phyloP scores from a whole-genome alignment of 2,113 vertebrate genomes.

The Xiphias gladius region DNA sequence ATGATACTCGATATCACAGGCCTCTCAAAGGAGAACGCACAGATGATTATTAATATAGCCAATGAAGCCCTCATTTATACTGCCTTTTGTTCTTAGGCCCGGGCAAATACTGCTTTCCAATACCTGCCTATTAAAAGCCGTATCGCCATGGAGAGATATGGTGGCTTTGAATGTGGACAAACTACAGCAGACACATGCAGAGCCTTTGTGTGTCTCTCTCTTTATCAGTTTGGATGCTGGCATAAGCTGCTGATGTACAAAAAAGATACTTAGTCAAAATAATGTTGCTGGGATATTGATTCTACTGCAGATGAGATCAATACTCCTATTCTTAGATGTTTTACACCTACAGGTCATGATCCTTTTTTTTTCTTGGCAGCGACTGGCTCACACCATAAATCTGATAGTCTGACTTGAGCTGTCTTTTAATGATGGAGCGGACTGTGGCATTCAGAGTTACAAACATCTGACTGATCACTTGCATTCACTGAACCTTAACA shows the following conservation, averaged over 20 bases:
- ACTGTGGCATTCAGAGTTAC: not conserved
- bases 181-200: constrained; percentile 1
- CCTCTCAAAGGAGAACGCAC: constrained; percentile 75
- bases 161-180: constrained; percentile 39
- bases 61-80: constrained; percentile 68
- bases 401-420: not conserved
- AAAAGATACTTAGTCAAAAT: constrained; percentile 29
- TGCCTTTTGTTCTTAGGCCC: constrained; percentile 71
- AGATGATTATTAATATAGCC: constrained; percentile 80
- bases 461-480: constrained; percentile 6
- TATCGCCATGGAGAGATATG: constrained; percentile 13
- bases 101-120: constrained; percentile 54
- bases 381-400: not conserved
- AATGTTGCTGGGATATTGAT: constrained; percentile 38
- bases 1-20: constrained; percentile 79
- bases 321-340: constrained; percentile 1
- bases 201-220: not conserved
- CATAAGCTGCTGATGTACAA: constrained; percentile 8
- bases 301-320: constrained; percentile 26
- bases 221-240: not conserved
- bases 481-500: constrained; percentile 16
- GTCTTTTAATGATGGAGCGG: not conserved
- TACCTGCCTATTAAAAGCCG: constrained; percentile 60
- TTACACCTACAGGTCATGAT: constrained; percentile 20
- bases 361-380: constrained; percentile 14